phyloP scores from a whole-genome alignment of 2,113 vertebrate genomes.

The Hypanus sabinus region DNA sequence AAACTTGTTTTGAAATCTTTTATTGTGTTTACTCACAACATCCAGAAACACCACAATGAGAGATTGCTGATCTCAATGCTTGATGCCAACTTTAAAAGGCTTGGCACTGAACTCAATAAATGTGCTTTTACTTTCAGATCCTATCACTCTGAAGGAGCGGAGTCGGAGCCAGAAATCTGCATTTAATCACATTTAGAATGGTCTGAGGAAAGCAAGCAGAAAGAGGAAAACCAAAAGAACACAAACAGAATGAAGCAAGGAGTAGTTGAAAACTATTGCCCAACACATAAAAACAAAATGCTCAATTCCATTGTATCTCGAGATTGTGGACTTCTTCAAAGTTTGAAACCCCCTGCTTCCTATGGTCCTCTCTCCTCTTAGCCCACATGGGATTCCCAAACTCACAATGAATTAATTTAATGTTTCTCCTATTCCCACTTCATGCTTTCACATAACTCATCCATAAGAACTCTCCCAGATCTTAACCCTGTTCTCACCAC shows the following conservation, averaged over 20 bases:
- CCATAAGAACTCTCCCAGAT: no score
- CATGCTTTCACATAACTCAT: no score
- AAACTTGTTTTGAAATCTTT: background rate
- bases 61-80: background rate
- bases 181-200: background rate
- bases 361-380: no score
- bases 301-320: no score
- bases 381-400: no score
- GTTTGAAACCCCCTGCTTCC: no score
- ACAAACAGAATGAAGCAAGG: background rate
- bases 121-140: slow-evolving; percentile 33
- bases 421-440: no score
- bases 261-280: background rate
- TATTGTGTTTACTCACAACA: no score
- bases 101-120: background rate
- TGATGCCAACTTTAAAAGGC: slow-evolving; percentile 5
- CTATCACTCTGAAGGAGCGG: background rate
- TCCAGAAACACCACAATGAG: slow-evolving; percentile 18
- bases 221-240: background rate
- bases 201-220: background rate
- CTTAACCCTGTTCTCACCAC: no score
- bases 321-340: no score
- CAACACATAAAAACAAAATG: no score
- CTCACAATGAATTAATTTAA: no score
- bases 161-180: slow-evolving; percentile 17